phyloP scores from a whole-genome alignment of 1,140 invertebrate species.

The Aradophagus sp. region DNA sequence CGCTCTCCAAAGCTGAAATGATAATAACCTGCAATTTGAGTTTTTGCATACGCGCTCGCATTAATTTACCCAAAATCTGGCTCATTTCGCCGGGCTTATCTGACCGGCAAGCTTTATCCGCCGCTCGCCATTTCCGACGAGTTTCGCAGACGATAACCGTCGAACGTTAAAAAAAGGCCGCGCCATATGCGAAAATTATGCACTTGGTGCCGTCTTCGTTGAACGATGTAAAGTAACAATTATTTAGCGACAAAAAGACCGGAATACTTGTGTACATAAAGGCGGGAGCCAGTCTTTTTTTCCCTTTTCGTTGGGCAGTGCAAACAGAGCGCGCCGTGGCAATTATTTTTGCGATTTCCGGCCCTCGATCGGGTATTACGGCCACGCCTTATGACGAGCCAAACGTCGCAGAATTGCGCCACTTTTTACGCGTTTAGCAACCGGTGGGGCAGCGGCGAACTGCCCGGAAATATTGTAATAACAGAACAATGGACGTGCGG shows the following conservation, averaged over 20 bases:
- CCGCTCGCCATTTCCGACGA: too few relatives aligned
- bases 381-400: conserved; percentile 40
- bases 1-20: conserved; percentile 52
- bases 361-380: conserved; percentile 36
- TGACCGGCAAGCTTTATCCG: too few relatives aligned
- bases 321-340: conserved; percentile 44
- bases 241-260: conserved; percentile 49
- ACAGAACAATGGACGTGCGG: conserved; percentile 14
- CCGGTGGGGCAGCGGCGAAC: conserved; percentile 3
- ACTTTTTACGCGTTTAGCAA: conserved; percentile 25
- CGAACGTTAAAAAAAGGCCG: neutral
- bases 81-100: conserved; percentile 30
- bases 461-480: conserved; percentile 45
- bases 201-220: conserved; percentile 15
- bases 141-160: too few relatives aligned
- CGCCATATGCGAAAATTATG: conserved; percentile 47
- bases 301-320: conserved; percentile 33
- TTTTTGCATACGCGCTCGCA: conserved; percentile 45
- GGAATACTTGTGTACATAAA: conserved; percentile 22
- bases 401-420: conserved; percentile 31
- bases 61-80: conserved; percentile 36
- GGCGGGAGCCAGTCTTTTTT: conserved; percentile 5
- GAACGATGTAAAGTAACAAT: conserved; percentile 38
- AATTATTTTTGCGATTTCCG: conserved; percentile 57
- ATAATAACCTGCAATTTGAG: conserved; percentile 57